Evolutionary conservation across 2,113 vertebrate genomes (phyloP).

Genomic region (Hippocampus barbouri): DNA sequence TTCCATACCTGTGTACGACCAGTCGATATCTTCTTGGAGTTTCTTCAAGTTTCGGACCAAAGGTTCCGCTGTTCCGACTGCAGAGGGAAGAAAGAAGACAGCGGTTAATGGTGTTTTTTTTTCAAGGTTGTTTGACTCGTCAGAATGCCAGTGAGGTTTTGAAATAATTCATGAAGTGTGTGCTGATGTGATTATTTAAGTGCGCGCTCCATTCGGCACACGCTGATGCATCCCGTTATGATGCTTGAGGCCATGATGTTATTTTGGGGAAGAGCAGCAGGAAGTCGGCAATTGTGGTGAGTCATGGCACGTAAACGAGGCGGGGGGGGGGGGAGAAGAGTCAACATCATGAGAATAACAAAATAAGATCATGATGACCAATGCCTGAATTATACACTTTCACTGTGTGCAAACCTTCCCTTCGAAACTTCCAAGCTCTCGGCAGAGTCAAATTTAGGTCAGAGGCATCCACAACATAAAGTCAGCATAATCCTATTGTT

Average conservation of each 20-base stretch:
- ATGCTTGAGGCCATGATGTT: conserved; percentile 1
- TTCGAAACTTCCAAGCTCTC: conserved; percentile 20
- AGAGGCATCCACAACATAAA: conserved; percentile 18
- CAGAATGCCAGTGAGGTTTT: neutral
- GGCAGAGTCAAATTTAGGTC: conserved; percentile 50
- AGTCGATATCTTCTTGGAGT: conserved; percentile 62
- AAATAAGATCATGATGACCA: neutral
- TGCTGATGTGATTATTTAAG: neutral
- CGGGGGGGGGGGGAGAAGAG: neutral
- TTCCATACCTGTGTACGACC: conserved; percentile 71
- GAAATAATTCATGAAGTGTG: neutral
- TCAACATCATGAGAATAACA: neutral
- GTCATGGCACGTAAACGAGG: neutral
- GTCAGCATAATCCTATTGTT: conserved; percentile 44
- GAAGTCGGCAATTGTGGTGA: neutral
- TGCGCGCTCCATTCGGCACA: neutral
- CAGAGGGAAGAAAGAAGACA: conserved; percentile 11
- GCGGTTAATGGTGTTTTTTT: neutral
- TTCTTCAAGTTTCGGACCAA: conserved; percentile 58
- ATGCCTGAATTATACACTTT: conserved; percentile 18
- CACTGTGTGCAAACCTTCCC: conserved; percentile 11
- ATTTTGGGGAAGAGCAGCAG: neutral
- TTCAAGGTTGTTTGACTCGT: no score
- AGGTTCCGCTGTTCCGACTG: conserved; percentile 46
- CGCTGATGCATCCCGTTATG: neutral